Evolutionary conservation across 2,113 vertebrate species (phyloP).

Genomic region (Oostethus manadensis): DNA sequence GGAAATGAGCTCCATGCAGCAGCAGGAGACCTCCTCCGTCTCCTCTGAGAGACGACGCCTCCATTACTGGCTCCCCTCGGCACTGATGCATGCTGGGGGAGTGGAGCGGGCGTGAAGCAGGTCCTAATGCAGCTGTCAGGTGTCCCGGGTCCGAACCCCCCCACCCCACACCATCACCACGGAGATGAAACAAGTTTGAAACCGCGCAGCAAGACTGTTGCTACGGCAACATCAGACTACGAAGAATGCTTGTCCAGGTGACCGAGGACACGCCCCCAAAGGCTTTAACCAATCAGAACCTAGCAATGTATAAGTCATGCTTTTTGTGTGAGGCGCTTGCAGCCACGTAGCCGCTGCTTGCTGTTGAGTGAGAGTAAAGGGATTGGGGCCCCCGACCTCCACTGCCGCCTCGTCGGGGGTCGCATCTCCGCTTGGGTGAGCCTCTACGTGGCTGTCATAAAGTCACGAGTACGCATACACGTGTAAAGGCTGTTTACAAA

Average conservation of each 20-base stretch:
- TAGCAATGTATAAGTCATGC: too few species aligned
- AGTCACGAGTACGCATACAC: too few species aligned
- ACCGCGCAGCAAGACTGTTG: conserved; percentile 45
- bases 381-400: too few species aligned
- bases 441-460: too few species aligned
- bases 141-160: conserved; percentile 36
- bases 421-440: too few species aligned
- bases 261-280: background rate
- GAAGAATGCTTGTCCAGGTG: background rate
- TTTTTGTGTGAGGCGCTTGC: too few species aligned
- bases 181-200: conserved; percentile 60
- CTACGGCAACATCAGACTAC: conserved; percentile 49
- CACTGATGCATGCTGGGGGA: conserved; percentile 8
- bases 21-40: conserved; percentile 1
- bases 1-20: background rate
- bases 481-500: too few species aligned
- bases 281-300: conserved; percentile 16
- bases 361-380: too few species aligned
- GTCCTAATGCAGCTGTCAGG: conserved; percentile 69
- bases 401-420: too few species aligned
- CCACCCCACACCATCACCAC: conserved; percentile 28
- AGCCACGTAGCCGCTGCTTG: too few species aligned
- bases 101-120: conserved; percentile 35
- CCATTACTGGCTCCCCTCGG: conserved; percentile 1
- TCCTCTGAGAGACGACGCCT: background rate